Evolutionary conservation across 2,113 vertebrate species (phyloP), one percentile per base, ranked within the genome.

Genomic region (Seriola rivoliana): DNA sequence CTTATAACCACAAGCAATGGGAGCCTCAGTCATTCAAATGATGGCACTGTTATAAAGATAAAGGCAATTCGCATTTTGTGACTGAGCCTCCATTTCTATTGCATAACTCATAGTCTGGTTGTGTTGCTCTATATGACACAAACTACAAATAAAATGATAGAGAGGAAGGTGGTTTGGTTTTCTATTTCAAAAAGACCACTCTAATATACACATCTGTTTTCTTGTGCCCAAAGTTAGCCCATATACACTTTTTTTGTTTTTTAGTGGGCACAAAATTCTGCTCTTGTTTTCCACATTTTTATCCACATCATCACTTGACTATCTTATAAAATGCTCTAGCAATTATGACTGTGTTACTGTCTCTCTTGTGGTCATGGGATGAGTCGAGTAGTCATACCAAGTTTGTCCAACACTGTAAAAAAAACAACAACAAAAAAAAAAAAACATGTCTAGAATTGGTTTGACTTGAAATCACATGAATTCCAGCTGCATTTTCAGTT

Each of bases 261-360:
- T 44, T 32, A 11, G 29, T 50, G 55, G 57, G 57, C 69, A 73
- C 81, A 73, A 73, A 60, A 19, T 17, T 59, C 54, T 46, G 71
- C 68, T 64, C 50, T 50, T 38, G 23, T 78, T 75, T 63, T 64
- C 66, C 73, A 73, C 32, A 2, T 21, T 82, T 67, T 62, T 10
- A 50, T 64, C 70, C 40, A 64, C 70, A 40, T 78, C 71, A 52
- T 65, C 70, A 90, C 83, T 62, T 60, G 69, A 78, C 48, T 71
- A 66, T 86, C 74, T 83, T 79, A 70, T 82, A 67, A 71, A 80
- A 86, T 48, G 57, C 77, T 90, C 75, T 75, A 38, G 59, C 76
- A 73, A 79, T 75, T 85, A 79, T 75, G 88, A 88, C 86, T 32
- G 16, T 89, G 82, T 87, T 76, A 72, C 81, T 91, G 84, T 87